Evolutionary conservation across 2,888 invertebrate species (phyloP).

Genomic region (Matsumyia berberina): DNA sequence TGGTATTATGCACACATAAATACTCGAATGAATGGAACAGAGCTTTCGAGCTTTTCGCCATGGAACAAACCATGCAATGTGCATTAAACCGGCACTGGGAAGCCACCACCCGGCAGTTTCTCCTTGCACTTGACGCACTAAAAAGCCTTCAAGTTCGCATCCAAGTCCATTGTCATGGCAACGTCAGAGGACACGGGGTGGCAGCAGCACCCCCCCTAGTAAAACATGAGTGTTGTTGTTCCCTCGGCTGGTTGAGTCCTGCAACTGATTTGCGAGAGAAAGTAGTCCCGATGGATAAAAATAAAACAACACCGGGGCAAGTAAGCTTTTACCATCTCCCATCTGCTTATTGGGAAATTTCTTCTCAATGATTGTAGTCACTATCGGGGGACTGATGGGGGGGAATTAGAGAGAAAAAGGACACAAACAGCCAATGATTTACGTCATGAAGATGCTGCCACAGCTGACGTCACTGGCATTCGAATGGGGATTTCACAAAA

Average conservation of each 20-base stretch:
- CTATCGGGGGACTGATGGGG: slow-evolving; percentile 9
- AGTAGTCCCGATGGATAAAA: slow-evolving; percentile 18
- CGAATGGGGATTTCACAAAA: slow-evolving; percentile 3
- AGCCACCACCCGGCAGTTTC: slow-evolving; percentile 3
- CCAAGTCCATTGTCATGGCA: slow-evolving; percentile 42
- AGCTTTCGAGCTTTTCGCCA: slow-evolving; percentile 48
- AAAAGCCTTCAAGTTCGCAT: slow-evolving; percentile 45
- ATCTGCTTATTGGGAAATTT: slow-evolving; percentile 5
- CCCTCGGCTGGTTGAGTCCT: slow-evolving; percentile 13
- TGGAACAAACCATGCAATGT: slow-evolving; percentile 1
- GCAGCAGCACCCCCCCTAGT: not conserved
- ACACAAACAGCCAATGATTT: slow-evolving; percentile 34
- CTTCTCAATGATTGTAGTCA: slow-evolving; percentile 48
- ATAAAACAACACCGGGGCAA: slow-evolving; percentile 2
- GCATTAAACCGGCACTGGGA: slow-evolving; percentile 34
- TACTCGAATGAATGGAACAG: slow-evolving; percentile 27
- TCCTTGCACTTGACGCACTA: slow-evolving; percentile 69
- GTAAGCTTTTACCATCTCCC: slow-evolving; percentile 12
- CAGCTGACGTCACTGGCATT: slow-evolving; percentile 55
- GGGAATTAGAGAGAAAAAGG: not conserved
- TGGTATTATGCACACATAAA: slow-evolving; percentile 26
- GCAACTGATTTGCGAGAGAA: not conserved
- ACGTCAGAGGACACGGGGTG: not conserved
- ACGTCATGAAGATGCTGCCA: slow-evolving; percentile 53
- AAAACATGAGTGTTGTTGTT: slow-evolving; percentile 53